A percentile compares a stretch with the other conserved stretches of the same genome.
Evolutionary conservation across 2,888 invertebrate genomes (phyloP).

Genomic region (Calameuta pallipes): DNA sequence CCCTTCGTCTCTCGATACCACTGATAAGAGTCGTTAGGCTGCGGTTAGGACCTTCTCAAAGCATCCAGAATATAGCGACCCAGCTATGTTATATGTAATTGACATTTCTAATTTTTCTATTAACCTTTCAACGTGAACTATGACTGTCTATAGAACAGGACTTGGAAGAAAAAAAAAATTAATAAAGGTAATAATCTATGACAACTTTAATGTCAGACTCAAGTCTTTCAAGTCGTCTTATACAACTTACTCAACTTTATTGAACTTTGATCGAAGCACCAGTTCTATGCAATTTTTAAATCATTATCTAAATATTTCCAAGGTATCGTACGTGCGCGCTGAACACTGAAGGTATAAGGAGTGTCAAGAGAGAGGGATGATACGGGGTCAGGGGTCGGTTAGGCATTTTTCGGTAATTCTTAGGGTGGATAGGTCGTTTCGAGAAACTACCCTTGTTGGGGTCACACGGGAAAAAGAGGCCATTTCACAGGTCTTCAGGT

Average conservation of each 20-base stretch:
- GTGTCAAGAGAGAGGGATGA: constrained; percentile 13
- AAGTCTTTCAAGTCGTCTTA: too few relatives aligned
- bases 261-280: not conserved
- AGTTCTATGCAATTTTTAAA: not conserved
- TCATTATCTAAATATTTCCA: too few relatives aligned
- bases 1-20: constrained; percentile 42
- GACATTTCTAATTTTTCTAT: too few relatives aligned
- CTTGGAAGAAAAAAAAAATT: too few relatives aligned
- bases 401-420: constrained; percentile 28
- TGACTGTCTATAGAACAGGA: too few relatives aligned
- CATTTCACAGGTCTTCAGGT: constrained; percentile 40
- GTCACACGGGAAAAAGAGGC: constrained; percentile 39
- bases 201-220: too few relatives aligned
- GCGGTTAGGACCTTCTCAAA: constrained; percentile 46
- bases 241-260: too few relatives aligned
- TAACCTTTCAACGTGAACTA: too few relatives aligned
- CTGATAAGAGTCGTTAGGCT: constrained; percentile 48
- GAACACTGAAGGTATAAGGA: constrained; percentile 21
- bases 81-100: too few relatives aligned
- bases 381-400: constrained; percentile 27
- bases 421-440: constrained; percentile 27
- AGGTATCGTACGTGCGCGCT: too few relatives aligned
- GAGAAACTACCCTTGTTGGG: constrained; percentile 24
- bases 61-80: not conserved
- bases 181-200: too few relatives aligned